Evolutionary conservation across 2,113 vertebrate species (phyloP).

Genomic region (Sceloporus undulatus): DNA sequence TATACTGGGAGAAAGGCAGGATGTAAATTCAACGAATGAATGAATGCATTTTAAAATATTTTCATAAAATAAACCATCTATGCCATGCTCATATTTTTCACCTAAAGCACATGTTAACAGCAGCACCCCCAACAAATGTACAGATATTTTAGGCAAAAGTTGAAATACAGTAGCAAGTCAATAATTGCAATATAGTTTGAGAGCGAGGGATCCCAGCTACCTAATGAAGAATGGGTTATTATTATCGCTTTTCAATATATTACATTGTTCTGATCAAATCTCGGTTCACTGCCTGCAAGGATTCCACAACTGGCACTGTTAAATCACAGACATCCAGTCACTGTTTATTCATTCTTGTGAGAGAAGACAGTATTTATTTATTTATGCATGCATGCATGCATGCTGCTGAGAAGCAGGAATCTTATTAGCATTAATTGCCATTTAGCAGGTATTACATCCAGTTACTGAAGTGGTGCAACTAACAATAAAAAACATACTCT

Average conservation of each 20-base stretch:
- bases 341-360: neutral
- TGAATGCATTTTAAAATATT: too few species aligned
- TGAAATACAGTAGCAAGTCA: neutral
- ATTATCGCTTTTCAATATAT: neutral
- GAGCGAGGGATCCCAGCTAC: neutral
- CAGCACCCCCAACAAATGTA: neutral
- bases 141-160: neutral
- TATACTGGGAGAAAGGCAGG: too few species aligned
- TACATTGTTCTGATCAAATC: neutral
- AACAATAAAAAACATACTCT: neutral
- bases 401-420: neutral
- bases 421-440: neutral
- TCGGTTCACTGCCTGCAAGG: neutral
- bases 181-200: neutral
- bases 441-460: neutral
- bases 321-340: too few species aligned
- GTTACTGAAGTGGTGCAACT: neutral
- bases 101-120: neutral
- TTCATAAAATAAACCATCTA: neutral
- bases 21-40: too few species aligned
- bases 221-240: neutral
- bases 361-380: neutral
- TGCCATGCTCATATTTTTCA: neutral
- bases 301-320: neutral
- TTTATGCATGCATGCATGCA: neutral